Percentiles rank a stretch among this genome's conserved stretches.
Evolutionary conservation across 2,113 vertebrate genomes (phyloP).

Genomic region (Furnarius figulus): DNA sequence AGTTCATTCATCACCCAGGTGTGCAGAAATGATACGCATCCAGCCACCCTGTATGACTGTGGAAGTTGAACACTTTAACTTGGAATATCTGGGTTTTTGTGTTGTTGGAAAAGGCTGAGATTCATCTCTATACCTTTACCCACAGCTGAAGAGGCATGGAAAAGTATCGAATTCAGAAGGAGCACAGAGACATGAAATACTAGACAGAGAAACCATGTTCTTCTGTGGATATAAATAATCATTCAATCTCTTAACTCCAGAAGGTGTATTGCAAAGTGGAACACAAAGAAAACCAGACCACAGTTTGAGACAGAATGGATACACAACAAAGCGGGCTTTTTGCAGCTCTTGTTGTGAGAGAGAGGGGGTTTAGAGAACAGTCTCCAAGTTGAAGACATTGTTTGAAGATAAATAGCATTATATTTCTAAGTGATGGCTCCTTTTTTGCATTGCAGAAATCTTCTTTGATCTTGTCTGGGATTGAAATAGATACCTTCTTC

Average conservation of each 20-base stretch:
- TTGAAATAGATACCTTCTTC: background rate
- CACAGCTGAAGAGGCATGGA: background rate
- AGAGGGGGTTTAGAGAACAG: background rate
- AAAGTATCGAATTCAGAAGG: background rate
- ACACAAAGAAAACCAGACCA: background rate
- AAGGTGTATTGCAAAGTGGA: background rate
- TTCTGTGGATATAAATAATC: background rate
- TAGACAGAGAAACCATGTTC: background rate
- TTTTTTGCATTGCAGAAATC: conserved; percentile 8
- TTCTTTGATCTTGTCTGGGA: conserved; percentile 17
- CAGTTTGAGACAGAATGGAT: background rate
- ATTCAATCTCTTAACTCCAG: background rate
- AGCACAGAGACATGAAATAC: background rate
- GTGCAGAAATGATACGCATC: background rate
- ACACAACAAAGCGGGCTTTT: background rate
- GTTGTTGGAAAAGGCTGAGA: background rate
- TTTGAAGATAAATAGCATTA: background rate
- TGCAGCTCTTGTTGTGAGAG: background rate
- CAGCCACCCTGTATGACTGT: background rate
- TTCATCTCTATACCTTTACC: background rate
- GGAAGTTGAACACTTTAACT: background rate
- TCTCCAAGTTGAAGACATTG: background rate
- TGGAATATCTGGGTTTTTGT: background rate
- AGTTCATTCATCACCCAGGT: background rate
- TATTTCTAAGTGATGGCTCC: background rate